Base-by-base conservation (phyloP, 2,797 vertebrate genomes). In the Falco columbarius region DNA sequence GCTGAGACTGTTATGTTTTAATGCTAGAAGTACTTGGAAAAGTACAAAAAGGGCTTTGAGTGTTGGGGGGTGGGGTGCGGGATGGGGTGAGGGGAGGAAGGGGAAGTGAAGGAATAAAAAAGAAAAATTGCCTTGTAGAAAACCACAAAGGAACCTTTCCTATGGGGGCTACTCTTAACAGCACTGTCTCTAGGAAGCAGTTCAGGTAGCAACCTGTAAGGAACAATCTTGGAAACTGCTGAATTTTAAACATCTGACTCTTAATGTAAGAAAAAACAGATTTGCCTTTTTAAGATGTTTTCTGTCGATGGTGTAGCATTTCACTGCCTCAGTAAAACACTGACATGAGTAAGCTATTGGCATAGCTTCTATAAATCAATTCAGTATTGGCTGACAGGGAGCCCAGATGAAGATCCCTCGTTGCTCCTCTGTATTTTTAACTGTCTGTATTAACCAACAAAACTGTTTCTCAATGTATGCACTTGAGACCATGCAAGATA, bases 211-310 rank as follows among this genome's bases (percentile, higher is more conserved):
- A 90, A 26, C 49, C 54, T 61, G 26, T 72, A 42, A 93, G 59
- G 66, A 90, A 10, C 23, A 73, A n/a, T 79, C 76, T 59, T 80
- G 59, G 55, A 86, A 95, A 47, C 90, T 90, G 81, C 90, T 94
- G 29, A 52, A 76, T 19, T 92, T 93, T 81, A 89, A 94, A 71
- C 83, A 92, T 94, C 91, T 89, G 94, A 90, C 66, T 90, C 23
- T 91, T 93, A 90, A 86, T 94, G 94, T 95, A 86, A 93, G 92
- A 93, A 95, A 94, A 91, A 95, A 86, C 86, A 58, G 29, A 61
- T 72, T 56, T 87, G 55, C 42, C 20, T 88, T 61, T 83, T 71
- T 27, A 67, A 89, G 49, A 42, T 56, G 10, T 72, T 90, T 94
- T 77, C 36, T 63, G 79, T 90, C 40, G 73, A 27, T 58, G 56